A percentile compares a stretch with the other conserved stretches of the same genome.
Conservation (phyloP, 2,113 vertebrate genomes). For the Thinocorus orbignyianus region DNA sequence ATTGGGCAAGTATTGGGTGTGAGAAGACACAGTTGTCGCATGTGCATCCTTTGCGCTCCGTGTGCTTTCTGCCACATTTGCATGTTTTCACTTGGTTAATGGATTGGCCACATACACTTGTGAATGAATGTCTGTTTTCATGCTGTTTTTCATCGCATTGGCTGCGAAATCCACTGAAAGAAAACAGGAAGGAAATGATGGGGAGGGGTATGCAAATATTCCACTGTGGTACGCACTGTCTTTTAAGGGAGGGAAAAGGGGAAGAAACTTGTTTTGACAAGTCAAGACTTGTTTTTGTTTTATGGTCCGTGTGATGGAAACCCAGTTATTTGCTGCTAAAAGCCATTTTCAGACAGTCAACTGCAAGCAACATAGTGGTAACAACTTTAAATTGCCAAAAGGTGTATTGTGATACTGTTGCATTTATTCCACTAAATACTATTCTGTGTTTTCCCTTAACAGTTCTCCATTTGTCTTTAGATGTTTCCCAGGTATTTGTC, state of each 20-base stretch:
- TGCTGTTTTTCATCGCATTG: neutral
- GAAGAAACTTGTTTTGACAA: neutral
- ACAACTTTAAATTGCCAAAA: slow-evolving; percentile 27
- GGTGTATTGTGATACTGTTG: neutral
- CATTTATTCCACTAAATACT: neutral
- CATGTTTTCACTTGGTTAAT: neutral
- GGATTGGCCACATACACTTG: neutral
- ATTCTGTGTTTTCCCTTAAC: neutral
- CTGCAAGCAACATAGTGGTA: neutral
- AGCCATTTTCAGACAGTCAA: neutral
- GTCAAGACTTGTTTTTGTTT: neutral
- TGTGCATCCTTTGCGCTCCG: neutral
- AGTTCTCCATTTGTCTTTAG: neutral
- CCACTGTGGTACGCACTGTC: neutral
- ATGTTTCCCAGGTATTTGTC: neutral
- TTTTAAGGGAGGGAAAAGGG: neutral
- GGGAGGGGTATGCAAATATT: neutral
- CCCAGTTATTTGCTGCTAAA: neutral
- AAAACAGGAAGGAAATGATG: neutral
- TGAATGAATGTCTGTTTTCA: neutral
- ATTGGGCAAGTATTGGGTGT: neutral
- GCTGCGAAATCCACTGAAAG: neutral
- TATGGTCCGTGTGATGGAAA: neutral
- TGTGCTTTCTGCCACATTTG: neutral
- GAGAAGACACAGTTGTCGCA: neutral